Base-by-base conservation (phyloP, 1,140 invertebrate genomes). In the Pseudomyrmex dendroicus region DNA sequence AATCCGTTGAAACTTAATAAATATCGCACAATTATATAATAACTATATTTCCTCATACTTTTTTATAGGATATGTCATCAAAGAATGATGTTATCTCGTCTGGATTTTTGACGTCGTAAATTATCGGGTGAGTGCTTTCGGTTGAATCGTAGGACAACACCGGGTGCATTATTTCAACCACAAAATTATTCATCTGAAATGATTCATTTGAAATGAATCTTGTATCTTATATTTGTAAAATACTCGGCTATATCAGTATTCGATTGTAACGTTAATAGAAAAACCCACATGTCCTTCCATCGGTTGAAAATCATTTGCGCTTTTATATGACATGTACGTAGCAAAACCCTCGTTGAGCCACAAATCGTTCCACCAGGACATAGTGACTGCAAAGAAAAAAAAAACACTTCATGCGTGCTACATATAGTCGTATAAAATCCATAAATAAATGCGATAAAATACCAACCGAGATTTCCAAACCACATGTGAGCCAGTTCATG, bases 331-430 rank as follows among this genome's bases (percentile, higher is more conserved):
- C 94, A 99, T 97, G 90, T 97, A 99, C 4, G 96, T 96, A 9
- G 98, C 98, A 91, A 99, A 98, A 2, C 98, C 98, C 95, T 98
- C 98, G 93, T 98, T 98, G 8, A 99, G 94, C 98, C 98, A 99
- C 0, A 99, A 94, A 92, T 99, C 98, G 92, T 97, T 96, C 98
- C 98, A 99, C 98, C 98, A 99, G 85, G 96, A 95, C 96, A 98
- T 96, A 12, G 98, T 98, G 2, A 98, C 98, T 97, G 82, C 84
- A 95, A 95, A 91, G 87, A 64, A 54, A 93, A 25, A 67, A 92
- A 25, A 67, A 25, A 83, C 63, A 25, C 7, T 2, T 57, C 17
- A 52, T 50, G 56, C 72, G 66, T 50, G 72, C 2, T 8, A 52
- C 25, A 52, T 17, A 17, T 62, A 35, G 5, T n/a, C 7, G 17